Evolutionary conservation across 2,113 vertebrate genomes (phyloP).

Genomic region (Desmodus rotundus): DNA sequence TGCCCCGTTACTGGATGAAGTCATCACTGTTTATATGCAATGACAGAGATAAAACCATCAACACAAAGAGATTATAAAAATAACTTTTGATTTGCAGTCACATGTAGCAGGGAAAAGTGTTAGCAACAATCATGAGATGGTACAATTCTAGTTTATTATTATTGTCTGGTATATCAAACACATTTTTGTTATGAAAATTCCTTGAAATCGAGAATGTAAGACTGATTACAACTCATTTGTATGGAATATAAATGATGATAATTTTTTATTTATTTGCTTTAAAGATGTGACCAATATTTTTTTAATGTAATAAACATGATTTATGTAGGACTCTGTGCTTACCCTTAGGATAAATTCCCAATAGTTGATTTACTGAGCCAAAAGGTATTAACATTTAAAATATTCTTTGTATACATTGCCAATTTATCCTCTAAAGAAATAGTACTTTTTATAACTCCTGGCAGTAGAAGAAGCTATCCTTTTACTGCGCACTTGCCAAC

Average conservation of each 20-base stretch:
- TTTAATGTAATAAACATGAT: not conserved
- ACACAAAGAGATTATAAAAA: not conserved
- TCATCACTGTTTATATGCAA: not conserved
- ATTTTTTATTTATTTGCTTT: not conserved
- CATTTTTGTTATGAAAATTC: not conserved
- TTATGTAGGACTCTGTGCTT: not conserved
- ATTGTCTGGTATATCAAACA: not conserved
- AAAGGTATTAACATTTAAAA: conserved; percentile 29
- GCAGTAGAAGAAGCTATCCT: not conserved
- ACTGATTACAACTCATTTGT: not conserved
- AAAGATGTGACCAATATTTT: not conserved
- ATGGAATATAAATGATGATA: not conserved
- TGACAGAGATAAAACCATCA: not conserved
- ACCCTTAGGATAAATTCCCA: not conserved
- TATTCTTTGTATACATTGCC: not conserved
- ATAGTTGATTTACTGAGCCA: not conserved
- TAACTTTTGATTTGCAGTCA: not conserved
- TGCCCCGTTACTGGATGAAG: not conserved
- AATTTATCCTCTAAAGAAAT: not conserved
- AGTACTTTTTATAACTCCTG: not conserved
- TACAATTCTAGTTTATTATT: not conserved
- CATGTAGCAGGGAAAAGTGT: not conserved
- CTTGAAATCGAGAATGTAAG: not conserved
- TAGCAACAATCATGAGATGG: not conserved
- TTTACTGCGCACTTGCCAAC: not conserved